Base-by-base conservation (phyloP, 2,113 vertebrate genomes). In the Eulemur macaco region DNA sequence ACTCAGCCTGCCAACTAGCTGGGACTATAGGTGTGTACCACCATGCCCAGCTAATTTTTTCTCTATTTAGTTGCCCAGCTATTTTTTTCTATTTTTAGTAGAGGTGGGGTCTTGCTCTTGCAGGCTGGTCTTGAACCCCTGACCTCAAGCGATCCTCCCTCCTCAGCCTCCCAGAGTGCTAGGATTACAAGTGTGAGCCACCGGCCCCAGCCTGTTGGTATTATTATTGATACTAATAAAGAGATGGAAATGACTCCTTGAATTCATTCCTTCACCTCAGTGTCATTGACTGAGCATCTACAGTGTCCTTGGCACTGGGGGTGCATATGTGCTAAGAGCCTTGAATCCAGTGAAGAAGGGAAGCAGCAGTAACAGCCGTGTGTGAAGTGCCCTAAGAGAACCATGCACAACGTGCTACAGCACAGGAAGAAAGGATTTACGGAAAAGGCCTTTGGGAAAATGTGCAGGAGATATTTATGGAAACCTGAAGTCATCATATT, bases 401-500 rank as follows among this genome's bases (percentile, higher is more conserved):
- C 17, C 29, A 27, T 1, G n/a, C 1, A n/a, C 21, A 71, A 31
- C 0, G 29, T 6, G 56, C 47, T 21, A 3, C 17, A 2, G 31
- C 81, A 20, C 42, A 31, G 0, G n/a, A 64, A 54, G 18, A 71
- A 52, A 63, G 23, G 69, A 12, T 80, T 73, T 78, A 52, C 29
- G 29, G 80, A 64, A 73, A 82, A 69, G 37, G 37, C 27, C 76
- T 89, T 29, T 21, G 14, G 82, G 82, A 76, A 93, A 91, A 71
- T 63, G n/a, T 25, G 56, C 56, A 76, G 69, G n/a, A 54, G 84
- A 60, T 80, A 80, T 90, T 85, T 78, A 47, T 39, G 81, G 86
- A 93, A 85, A 71, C 39, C 82, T 91, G 86, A 87, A 71, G 54
- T 86, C 89, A 82, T 93, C 50, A n/a, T 39, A 64, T 74, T 23